These are phyloP conservation scores for Nephrotoma flavescens DNA, from an alignment of 2,888 invertebrate genomes.

Conservation along the genomic window DNA sequence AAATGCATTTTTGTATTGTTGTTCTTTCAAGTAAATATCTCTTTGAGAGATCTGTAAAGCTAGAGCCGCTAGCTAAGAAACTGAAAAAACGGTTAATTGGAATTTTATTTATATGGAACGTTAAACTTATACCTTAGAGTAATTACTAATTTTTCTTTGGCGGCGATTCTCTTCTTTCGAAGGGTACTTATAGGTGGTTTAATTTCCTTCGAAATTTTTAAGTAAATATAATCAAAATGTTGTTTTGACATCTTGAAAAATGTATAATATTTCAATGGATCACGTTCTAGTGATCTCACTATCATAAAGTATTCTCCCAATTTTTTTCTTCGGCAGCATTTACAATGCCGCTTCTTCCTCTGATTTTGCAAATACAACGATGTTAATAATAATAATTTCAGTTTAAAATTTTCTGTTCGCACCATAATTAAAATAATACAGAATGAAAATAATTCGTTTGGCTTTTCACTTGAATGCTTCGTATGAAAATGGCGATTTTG, in stretches of 20 bases:
- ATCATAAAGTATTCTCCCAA: not conserved
- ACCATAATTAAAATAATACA: no score
- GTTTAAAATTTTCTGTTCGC: no score
- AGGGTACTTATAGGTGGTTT: not conserved
- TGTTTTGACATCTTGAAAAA: not conserved
- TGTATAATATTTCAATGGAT: not conserved
- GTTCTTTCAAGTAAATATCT: not conserved
- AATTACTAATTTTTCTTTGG: not conserved
- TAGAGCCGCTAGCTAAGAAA: not conserved
- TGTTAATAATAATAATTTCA: no score
- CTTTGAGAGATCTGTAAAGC: not conserved
- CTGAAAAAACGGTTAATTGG: not conserved
- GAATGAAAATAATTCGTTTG: no score
- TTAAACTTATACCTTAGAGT: not conserved
- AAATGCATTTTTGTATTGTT: not conserved
- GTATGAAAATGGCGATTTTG: no score
- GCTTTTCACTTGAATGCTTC: no score
- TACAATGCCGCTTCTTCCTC: no score
- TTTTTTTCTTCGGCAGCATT: not conserved
- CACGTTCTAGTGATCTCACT: not conserved
- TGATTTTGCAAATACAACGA: no score
- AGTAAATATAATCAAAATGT: not conserved
- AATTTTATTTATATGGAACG: not conserved
- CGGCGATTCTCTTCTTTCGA: not conserved
- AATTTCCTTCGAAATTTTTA: not conserved